phyloP scores from a whole-genome alignment of 2,888 invertebrate genomes.

The Steinernema hermaphroditum region DNA sequence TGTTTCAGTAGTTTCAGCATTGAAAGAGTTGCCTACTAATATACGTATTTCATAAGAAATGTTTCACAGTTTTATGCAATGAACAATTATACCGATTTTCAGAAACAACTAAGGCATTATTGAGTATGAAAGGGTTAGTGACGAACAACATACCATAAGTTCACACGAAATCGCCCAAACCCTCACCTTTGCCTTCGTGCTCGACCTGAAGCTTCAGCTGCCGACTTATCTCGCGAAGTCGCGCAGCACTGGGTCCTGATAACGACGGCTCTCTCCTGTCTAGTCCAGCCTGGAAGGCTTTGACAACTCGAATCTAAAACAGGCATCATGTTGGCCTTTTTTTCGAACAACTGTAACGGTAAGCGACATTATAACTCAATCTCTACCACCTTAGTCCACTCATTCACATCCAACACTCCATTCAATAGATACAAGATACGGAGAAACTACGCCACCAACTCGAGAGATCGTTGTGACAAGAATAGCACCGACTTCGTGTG shows the following conservation, averaged over 20 bases:
- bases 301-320: conserved; percentile 97
- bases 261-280: conserved; percentile 76
- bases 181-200: conserved; percentile 48
- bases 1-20: too few relatives aligned
- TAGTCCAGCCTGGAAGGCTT: conserved; percentile 99
- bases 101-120: too few relatives aligned
- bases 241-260: conserved; percentile 67
- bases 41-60: too few relatives aligned
- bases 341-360: neutral
- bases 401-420: conserved; percentile 29
- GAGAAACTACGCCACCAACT: conserved; percentile 4
- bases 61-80: too few relatives aligned
- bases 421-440: conserved; percentile 6
- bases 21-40: too few relatives aligned
- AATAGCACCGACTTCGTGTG: neutral
- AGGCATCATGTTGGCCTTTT: neutral
- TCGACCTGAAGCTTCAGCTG: conserved; percentile 68
- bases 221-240: conserved; percentile 69
- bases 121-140: too few relatives aligned
- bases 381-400: conserved; percentile 22
- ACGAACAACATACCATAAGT: too few relatives aligned
- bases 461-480: neutral
- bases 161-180: neutral
- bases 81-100: too few relatives aligned
- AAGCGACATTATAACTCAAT: conserved; percentile 20